Conservation (phyloP, 2,797 vertebrate genomes). For the Psittacula echo region DNA sequence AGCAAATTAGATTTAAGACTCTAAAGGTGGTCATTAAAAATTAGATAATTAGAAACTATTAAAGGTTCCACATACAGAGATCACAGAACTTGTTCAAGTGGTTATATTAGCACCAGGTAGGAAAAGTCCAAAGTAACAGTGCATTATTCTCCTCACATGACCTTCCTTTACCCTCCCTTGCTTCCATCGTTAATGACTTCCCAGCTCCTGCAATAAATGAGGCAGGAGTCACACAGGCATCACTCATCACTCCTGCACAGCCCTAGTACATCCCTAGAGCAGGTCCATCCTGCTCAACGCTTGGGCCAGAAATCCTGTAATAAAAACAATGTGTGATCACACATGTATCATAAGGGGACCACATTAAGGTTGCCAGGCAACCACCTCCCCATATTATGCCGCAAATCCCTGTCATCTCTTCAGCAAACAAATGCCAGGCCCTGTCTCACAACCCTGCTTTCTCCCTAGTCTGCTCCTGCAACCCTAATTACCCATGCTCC, state of each 20-base stretch:
- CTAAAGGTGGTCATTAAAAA: background rate
- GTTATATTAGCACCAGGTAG: background rate
- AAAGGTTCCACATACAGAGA: background rate
- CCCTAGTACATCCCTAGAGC: background rate
- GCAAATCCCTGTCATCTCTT: constrained; percentile 59
- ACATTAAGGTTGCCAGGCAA: constrained; percentile 58
- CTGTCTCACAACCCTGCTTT: background rate
- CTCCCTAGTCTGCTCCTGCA: background rate
- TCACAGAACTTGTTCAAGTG: background rate
- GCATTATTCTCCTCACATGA: background rate
- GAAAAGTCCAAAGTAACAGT: background rate
- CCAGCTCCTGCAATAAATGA: background rate
- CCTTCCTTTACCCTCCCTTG: background rate
- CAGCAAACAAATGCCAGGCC: constrained; percentile 39
- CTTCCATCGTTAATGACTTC: background rate
- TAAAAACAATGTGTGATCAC: constrained; percentile 5
- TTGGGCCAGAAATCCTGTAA: constrained; percentile 6
- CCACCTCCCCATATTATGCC: constrained; percentile 6
- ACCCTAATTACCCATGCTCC: constrained; percentile 6
- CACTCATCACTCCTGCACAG: background rate
- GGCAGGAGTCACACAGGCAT: background rate
- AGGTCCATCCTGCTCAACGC: background rate
- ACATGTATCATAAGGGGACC: background rate
- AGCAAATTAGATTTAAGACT: background rate
- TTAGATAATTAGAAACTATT: background rate